These are phyloP conservation scores for Heteromormyrus szaboi DNA, from an alignment of 2,797 vertebrate genomes.

Conservation along the genomic window DNA sequence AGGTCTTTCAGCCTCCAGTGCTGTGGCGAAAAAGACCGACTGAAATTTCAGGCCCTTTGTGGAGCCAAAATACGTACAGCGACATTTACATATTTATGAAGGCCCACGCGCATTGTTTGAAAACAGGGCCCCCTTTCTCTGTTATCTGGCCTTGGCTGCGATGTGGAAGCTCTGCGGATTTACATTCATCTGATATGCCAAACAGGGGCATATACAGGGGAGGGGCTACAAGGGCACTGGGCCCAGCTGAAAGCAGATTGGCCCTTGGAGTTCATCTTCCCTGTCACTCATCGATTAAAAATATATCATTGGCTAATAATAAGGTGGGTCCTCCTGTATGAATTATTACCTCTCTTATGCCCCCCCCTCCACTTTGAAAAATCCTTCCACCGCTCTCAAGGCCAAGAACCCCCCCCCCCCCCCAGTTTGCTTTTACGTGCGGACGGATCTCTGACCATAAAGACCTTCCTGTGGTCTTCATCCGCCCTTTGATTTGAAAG, in stretches of 20 bases:
- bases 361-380: neutral
- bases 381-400: neutral
- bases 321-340: neutral
- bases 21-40: neutral
- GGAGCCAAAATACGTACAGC: neutral
- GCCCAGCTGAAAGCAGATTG: neutral
- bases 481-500: neutral
- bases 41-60: neutral
- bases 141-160: neutral
- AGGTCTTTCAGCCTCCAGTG: neutral
- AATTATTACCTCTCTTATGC: neutral
- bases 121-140: neutral
- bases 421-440: neutral
- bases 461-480: slow-evolving; percentile 5
- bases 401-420: neutral
- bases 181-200: neutral
- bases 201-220: neutral
- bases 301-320: neutral
- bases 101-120: neutral
- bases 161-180: neutral
- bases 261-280: neutral
- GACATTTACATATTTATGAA: neutral
- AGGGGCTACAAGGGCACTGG: neutral
- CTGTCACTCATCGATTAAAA: neutral
- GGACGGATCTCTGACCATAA: neutral